A percentile compares a stretch with the other conserved stretches of the same genome.
Evolutionary conservation across 2,797 vertebrate genomes (phyloP).

Genomic region (Protonibea diacanthus): DNA sequence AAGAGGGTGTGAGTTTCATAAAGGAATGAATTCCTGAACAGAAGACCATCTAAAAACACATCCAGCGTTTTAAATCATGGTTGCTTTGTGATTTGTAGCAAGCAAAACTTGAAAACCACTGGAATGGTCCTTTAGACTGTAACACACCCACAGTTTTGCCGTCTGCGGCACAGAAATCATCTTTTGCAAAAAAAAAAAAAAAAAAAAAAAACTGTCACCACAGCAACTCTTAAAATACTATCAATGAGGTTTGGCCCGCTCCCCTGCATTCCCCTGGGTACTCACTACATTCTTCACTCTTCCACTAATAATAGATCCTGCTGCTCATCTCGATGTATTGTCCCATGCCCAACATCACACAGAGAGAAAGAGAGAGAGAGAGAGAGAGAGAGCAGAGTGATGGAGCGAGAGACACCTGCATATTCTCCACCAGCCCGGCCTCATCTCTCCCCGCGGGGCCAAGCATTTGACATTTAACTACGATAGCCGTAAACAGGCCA

Average conservation of each 20-base stretch:
- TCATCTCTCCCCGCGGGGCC: slow-evolving; percentile 47
- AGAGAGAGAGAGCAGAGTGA: slow-evolving; percentile 42
- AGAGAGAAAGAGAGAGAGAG: slow-evolving; percentile 36
- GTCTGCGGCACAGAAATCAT: slow-evolving; percentile 47
- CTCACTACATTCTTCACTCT: slow-evolving; percentile 41
- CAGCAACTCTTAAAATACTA: slow-evolving; percentile 70
- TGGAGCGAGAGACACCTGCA: slow-evolving; percentile 61
- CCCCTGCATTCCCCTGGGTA: slow-evolving; percentile 17
- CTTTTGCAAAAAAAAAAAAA: slow-evolving; percentile 26
- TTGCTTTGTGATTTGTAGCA: not conserved
- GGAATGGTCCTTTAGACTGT: slow-evolving; percentile 31
- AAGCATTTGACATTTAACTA: slow-evolving; percentile 83
- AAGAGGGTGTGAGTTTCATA: not conserved
- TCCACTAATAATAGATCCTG: slow-evolving; percentile 66
- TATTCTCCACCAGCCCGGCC: slow-evolving; percentile 34
- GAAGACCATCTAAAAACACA: not conserved
- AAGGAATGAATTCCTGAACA: not conserved
- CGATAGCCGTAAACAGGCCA: slow-evolving; percentile 70
- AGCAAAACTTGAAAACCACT: slow-evolving; percentile 15
- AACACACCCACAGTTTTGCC: slow-evolving; percentile 13
- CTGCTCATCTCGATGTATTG: slow-evolving; percentile 55
- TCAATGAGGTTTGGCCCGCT: slow-evolving; percentile 48
- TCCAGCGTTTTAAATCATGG: not conserved
- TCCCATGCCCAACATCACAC: slow-evolving; percentile 33
- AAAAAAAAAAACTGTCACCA: slow-evolving; percentile 57